Base-by-base conservation (phyloP, 2,113 vertebrate genomes). In the Rhizomys pruinosus region DNA sequence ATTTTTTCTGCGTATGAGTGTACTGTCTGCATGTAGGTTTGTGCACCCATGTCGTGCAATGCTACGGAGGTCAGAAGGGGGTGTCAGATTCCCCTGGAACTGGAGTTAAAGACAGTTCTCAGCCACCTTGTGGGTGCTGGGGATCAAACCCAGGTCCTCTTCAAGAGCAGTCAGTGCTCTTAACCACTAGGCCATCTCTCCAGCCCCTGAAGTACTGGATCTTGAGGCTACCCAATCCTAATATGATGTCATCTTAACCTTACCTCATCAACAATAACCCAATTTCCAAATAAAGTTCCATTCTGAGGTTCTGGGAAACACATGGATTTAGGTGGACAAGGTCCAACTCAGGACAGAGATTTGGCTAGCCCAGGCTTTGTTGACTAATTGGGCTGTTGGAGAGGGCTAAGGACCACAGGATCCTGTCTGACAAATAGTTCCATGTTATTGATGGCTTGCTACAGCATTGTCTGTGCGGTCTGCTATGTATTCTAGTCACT, bases 231-330 rank as follows among this genome's bases (percentile, higher is more conserved):
- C 17, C 3, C 25, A 79, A 34, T 23, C 27, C 19, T 44, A 12
- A 1, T 71, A 52, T 69, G 80, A 32, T 32, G 7, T 34, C 47
- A 15, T 73, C 42, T 27, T 61, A 57, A 71, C 39, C 55, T 32
- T 10, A 47, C n/a, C 4, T 34, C 39, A 57, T 20, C 42, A 37
- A 52, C 9, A 88, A 22, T 6, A 23, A 23, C 55, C 57, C 12
- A n/a, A 16, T 89, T 93, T 85, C 72, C 55, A 92, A 42, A 66
- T 61, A 64, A 84, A 23, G 63, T 42, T 76, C 7, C 85, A 17
- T 55, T 52, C 81, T 55, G 71, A 90, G 68, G 13, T 76, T 90
- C 87, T 4, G 1, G 37, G 27, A 52, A 90, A 63, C 52, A 17
- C 19, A 9, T 34, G 23, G 15, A 32, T 25, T 77, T 27, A 3